These are phyloP conservation scores for Panagrolaimus sp. DNA, from an alignment of 1,140 invertebrate genomes.

Conservation along the genomic window DNA sequence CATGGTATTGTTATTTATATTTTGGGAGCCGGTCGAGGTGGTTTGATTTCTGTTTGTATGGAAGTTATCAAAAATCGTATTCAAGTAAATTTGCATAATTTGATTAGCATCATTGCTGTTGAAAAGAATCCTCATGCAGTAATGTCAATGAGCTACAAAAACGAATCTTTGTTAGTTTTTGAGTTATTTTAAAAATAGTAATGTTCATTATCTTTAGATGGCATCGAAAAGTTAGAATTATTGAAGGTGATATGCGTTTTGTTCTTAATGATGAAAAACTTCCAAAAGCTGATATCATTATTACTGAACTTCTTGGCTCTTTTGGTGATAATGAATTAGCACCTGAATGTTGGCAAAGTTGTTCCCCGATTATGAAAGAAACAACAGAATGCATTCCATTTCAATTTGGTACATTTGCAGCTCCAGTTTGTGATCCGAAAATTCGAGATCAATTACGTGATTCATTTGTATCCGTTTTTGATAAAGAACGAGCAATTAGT, in stretches of 20 bases:
- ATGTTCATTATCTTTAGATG: background rate
- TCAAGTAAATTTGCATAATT: background rate
- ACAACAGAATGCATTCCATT: background rate
- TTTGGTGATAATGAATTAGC: constrained; percentile 98
- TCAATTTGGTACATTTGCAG: background rate
- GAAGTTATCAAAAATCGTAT: background rate
- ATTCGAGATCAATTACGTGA: background rate
- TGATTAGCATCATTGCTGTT: constrained; percentile 2
- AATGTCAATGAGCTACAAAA: background rate
- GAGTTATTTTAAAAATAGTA: background rate
- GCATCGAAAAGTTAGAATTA: background rate
- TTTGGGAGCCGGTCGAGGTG: constrained; percentile 8
- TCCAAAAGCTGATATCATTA: constrained; percentile 75
- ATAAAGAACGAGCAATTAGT: background rate
- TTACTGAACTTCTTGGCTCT: constrained; percentile 90
- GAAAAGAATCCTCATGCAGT: constrained; percentile 7
- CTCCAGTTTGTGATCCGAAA: background rate
- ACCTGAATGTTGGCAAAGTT: constrained; percentile 73
- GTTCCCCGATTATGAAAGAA: background rate
- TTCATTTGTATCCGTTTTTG: background rate
- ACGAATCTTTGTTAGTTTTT: background rate
- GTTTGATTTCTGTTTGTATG: background rate
- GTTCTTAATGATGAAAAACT: background rate
- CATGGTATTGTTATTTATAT: constrained; percentile 7
- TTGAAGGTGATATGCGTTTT: constrained; percentile 7